phyloP scores from a whole-genome alignment of 2,888 invertebrate genomes.

The Acronicta aceris region DNA sequence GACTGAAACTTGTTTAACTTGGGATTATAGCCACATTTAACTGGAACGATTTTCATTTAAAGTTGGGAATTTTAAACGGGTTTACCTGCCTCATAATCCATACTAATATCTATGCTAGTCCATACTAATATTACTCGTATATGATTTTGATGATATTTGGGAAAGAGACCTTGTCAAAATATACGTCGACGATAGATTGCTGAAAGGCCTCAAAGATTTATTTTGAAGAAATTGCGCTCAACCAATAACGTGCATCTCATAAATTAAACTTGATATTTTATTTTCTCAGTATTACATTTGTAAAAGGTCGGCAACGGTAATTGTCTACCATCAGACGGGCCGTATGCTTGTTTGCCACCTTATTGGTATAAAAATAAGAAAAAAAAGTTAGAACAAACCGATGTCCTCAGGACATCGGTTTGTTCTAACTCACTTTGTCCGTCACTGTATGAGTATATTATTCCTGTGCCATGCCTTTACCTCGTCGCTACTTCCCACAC shows the following conservation, averaged over 20 bases:
- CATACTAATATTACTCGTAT: background rate
- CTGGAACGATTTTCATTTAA: slow-evolving; percentile 37
- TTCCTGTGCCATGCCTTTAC: background rate
- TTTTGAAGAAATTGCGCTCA: background rate
- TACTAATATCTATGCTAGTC: too few relatives aligned
- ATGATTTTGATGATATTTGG: too few relatives aligned
- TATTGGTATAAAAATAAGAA: too few relatives aligned
- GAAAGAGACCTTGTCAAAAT: background rate
- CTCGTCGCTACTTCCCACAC: slow-evolving; percentile 15
- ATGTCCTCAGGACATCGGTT: too few relatives aligned
- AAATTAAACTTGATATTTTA: too few relatives aligned
- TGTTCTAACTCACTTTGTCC: too few relatives aligned
- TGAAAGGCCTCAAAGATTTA: background rate
- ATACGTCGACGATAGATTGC: background rate
- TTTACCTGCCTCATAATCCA: slow-evolving; percentile 12
- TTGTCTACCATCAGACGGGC: too few relatives aligned
- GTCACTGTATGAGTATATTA: background rate
- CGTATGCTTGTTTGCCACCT: too few relatives aligned
- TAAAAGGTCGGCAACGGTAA: too few relatives aligned
- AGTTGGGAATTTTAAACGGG: slow-evolving; percentile 24
- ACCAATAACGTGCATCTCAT: too few relatives aligned
- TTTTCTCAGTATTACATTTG: too few relatives aligned
- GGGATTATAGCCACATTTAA: slow-evolving; percentile 30
- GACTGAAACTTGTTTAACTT: slow-evolving; percentile 21
- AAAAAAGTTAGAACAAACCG: too few relatives aligned